A percentile compares a stretch with the other conserved stretches of the same genome.
phyloP scores from a whole-genome alignment of 2,113 vertebrate genomes.

The Crocuta crocuta region DNA sequence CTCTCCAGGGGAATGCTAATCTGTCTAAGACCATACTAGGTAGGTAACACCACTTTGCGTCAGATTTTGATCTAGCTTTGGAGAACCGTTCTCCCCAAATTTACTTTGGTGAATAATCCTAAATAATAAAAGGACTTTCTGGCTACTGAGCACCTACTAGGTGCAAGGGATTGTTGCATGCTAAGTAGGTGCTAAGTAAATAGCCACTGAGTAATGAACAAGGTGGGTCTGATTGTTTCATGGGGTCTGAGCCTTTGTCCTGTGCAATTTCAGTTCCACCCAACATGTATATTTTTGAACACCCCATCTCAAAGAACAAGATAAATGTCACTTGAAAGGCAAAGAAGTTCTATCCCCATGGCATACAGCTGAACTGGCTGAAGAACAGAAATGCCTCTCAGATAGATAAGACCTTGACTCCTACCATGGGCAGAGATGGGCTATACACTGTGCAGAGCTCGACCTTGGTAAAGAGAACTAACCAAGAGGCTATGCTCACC shows the following conservation, averaged over 20 bases:
- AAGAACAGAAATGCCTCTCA: background rate
- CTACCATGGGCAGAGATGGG: background rate
- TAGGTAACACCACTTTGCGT: background rate
- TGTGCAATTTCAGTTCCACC: background rate
- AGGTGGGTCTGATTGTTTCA: background rate
- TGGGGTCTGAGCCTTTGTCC: background rate
- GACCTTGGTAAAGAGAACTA: background rate
- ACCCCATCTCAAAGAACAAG: background rate
- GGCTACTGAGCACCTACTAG: background rate
- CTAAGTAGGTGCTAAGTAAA: background rate
- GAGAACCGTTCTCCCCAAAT: background rate
- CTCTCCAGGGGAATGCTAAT: rapidly evolving
- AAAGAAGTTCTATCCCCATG: background rate
- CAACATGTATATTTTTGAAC: background rate
- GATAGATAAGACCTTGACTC: background rate
- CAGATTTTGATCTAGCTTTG: background rate
- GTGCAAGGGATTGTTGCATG: background rate
- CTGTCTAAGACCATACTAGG: slow-evolving; percentile 58
- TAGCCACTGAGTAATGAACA: background rate
- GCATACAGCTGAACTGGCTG: background rate
- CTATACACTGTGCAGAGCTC: background rate
- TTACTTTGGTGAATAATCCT: background rate
- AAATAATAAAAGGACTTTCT: background rate
- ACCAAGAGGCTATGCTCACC: background rate
- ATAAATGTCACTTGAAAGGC: slow-evolving; percentile 5